Evolutionary conservation across 2,888 invertebrate genomes (phyloP).

Genomic region (Andrena flavipes): DNA sequence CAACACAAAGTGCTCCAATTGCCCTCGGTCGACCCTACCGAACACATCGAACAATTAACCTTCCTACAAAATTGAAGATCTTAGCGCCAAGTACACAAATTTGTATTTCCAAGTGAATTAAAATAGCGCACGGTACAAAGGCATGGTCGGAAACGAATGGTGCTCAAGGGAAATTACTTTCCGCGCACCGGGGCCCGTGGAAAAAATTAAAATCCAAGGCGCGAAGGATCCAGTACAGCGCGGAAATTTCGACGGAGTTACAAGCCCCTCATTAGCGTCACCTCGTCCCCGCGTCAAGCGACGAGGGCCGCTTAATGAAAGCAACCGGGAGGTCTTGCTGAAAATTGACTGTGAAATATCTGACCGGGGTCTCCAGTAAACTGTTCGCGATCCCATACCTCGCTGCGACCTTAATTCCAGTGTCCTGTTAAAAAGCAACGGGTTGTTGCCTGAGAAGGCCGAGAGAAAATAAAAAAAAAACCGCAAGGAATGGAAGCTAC

Average conservation of each 20-base stretch:
- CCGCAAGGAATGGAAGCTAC: too few relatives aligned
- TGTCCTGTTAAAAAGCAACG: not conserved
- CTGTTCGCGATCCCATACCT: constrained; percentile 19
- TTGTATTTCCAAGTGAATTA: not conserved
- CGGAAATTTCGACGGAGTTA: not conserved
- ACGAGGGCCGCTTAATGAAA: constrained; percentile 32
- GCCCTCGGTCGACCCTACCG: too few relatives aligned
- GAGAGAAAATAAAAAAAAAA: too few relatives aligned
- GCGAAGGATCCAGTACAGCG: not conserved
- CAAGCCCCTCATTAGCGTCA: constrained; percentile 2
- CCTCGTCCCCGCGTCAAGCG: constrained; percentile 6
- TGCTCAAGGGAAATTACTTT: constrained; percentile 41
- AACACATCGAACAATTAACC: not conserved
- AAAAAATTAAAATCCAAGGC: constrained; percentile 29
- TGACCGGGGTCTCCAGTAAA: constrained; percentile 16
- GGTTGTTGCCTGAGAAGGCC: not conserved
- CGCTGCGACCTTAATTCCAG: constrained; percentile 26
- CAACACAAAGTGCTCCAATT: too few relatives aligned
- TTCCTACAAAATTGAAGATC: not conserved
- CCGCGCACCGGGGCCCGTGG: not conserved
- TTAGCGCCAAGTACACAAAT: not conserved
- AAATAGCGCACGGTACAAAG: constrained; percentile 3
- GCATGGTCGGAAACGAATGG: constrained; percentile 10
- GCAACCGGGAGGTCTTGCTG: not conserved
- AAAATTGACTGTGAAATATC: constrained; percentile 38